These are phyloP conservation scores for Protodeltote pygarga DNA, from an alignment of 2,888 invertebrate genomes.

Conservation along the genomic window DNA sequence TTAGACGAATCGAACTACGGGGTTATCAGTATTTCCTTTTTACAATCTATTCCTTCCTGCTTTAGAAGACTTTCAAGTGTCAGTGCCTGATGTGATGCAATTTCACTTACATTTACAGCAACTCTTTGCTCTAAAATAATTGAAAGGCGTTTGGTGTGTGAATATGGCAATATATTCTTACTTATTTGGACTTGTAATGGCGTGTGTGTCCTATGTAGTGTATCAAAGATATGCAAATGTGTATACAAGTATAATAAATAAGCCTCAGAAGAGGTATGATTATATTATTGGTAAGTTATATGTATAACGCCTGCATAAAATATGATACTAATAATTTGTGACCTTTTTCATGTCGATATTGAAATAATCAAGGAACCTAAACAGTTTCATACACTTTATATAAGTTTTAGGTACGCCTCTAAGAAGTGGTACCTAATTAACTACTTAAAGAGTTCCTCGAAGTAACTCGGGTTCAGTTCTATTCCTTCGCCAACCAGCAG, in stretches of 20 bases:
- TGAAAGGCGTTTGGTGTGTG: conserved; percentile 6
- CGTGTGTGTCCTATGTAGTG: conserved; percentile 69
- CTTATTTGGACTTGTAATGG: conserved; percentile 65
- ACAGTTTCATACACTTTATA: not conserved
- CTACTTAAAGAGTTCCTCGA: no score
- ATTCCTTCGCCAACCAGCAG: no score
- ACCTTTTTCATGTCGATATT: no score
- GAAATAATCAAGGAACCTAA: not conserved
- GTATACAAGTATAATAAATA: conserved; percentile 68
- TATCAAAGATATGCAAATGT: conserved; percentile 70
- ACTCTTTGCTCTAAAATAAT: conserved; percentile 7
- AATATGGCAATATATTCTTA: conserved; percentile 70
- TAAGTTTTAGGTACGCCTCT: no score
- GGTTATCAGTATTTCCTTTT: conserved; percentile 17
- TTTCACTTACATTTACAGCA: no score
- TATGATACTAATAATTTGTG: not conserved
- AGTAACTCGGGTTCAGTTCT: no score
- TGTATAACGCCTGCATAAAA: conserved; percentile 1
- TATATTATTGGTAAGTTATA: conserved; percentile 77
- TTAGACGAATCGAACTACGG: conserved; percentile 50
- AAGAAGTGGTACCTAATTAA: no score
- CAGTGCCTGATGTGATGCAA: no score
- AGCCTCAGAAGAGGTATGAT: conserved; percentile 76
- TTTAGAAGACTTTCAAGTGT: not conserved
- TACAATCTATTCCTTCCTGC: conserved; percentile 5